Percentiles rank a stretch among this genome's conserved stretches.
phyloP scores from a whole-genome alignment of 2,797 vertebrate genomes.

The Glyptemys insculpta region DNA sequence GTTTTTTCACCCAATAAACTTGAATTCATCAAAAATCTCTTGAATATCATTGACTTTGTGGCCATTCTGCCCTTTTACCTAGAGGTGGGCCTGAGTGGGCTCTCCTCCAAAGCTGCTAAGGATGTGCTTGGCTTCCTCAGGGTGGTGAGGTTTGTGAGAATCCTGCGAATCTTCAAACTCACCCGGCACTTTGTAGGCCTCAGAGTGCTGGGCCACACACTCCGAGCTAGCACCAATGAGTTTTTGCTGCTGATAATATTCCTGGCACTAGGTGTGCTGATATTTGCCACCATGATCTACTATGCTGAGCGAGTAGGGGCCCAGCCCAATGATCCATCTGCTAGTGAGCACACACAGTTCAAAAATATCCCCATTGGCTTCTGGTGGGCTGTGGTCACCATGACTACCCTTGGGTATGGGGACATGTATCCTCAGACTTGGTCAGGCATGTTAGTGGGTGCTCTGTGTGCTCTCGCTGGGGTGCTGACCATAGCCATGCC shows the following conservation, averaged over 20 bases:
- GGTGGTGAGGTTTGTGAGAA: constrained; percentile 97
- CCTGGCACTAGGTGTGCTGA: constrained; percentile 95
- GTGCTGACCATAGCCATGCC: constrained; percentile 99
- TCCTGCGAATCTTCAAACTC: constrained; percentile 98
- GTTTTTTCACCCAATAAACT: constrained; percentile 97
- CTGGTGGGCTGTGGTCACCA: constrained; percentile 99
- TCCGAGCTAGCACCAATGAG: constrained; percentile 96
- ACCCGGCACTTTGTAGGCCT: constrained; percentile 97
- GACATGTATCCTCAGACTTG: constrained; percentile 99
- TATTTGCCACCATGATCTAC: constrained; percentile 99
- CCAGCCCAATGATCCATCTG: constrained; percentile 93
- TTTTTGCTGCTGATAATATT: constrained; percentile 99
- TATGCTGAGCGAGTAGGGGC: constrained; percentile 97
- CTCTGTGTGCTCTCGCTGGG: constrained; percentile 95
- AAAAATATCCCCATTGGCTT: constrained; percentile 99
- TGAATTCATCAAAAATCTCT: constrained; percentile 96
- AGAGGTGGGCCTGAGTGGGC: constrained; percentile 95
- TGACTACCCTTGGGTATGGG: constrained; percentile 97
- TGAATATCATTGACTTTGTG: constrained; percentile 99
- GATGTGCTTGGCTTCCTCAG: constrained; percentile 97
- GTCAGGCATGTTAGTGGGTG: constrained; percentile 98
- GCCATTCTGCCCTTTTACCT: constrained; percentile 97
- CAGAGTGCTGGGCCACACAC: constrained; percentile 95
- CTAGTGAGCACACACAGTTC: constrained; percentile 93
- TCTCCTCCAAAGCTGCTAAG: constrained; percentile 98